Conservation (phyloP, 2,113 vertebrate species). For the Tautogolabrus adspersus region DNA sequence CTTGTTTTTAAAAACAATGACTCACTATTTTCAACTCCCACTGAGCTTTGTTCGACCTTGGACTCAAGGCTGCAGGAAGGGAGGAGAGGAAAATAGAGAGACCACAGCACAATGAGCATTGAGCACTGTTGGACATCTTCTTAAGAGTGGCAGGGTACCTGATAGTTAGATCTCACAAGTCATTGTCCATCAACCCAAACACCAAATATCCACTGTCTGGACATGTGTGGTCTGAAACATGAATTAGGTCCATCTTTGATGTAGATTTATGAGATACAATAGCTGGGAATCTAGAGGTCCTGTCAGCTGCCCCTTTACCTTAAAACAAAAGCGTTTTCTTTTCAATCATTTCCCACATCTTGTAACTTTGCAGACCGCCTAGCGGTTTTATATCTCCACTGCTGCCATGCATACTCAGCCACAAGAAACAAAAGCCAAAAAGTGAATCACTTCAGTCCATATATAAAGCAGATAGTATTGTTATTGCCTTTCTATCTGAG, state of each 20-base stretch:
- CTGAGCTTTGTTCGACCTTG: constrained; percentile 35
- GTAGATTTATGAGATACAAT: neutral
- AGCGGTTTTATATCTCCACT: too few species aligned
- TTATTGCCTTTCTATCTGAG: constrained; percentile 33
- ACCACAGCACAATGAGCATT: neutral
- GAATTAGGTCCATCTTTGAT: neutral
- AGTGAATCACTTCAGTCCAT: constrained; percentile 12
- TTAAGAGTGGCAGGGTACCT: neutral
- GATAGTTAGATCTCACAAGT: neutral
- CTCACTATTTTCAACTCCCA: constrained; percentile 39
- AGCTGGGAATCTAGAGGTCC: neutral
- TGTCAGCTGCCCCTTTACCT: neutral
- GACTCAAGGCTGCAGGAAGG: constrained; percentile 6
- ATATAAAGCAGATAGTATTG: constrained; percentile 27
- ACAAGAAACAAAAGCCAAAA: constrained; percentile 35
- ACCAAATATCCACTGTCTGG: neutral
- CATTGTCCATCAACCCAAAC: neutral
- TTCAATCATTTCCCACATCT: neutral
- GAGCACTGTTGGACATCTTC: neutral
- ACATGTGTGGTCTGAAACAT: neutral
- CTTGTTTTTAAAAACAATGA: constrained; percentile 70
- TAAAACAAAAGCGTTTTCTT: neutral
- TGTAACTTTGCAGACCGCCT: too few species aligned
- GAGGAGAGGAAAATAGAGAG: neutral
- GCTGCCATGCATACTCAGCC: neutral